Evolutionary conservation across 2,113 vertebrate genomes (phyloP).

Genomic region (Parotia lawesii): DNA sequence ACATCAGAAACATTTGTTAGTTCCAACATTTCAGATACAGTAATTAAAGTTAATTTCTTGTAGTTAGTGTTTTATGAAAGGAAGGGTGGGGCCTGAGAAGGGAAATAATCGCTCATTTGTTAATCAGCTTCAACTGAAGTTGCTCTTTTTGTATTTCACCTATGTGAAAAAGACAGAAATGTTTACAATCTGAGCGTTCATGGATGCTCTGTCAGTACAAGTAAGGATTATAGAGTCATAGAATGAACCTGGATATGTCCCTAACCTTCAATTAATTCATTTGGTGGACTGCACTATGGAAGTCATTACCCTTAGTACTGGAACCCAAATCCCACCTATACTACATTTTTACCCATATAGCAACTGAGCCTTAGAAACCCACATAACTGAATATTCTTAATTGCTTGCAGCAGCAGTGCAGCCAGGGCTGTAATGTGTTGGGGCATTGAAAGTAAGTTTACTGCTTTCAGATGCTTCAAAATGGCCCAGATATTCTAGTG

Average conservation of each 20-base stretch:
- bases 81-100: neutral
- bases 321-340: neutral
- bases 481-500: neutral
- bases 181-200: neutral
- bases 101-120: neutral
- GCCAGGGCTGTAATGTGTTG: neutral
- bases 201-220: neutral
- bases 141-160: neutral
- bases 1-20: neutral
- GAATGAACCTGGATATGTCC: neutral
- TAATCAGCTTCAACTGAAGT: neutral
- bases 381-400: neutral
- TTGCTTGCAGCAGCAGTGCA: neutral
- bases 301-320: neutral
- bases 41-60: neutral
- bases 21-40: neutral
- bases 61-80: neutral
- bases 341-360: neutral
- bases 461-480: constrained; percentile 15
- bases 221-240: neutral
- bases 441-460: neutral
- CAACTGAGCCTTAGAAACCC: neutral
- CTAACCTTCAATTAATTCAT: neutral
- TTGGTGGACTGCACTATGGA: neutral
- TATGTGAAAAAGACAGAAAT: neutral